Base-by-base conservation (phyloP, 2,888 invertebrate genomes). In the Sphecodes monilicornis region DNA sequence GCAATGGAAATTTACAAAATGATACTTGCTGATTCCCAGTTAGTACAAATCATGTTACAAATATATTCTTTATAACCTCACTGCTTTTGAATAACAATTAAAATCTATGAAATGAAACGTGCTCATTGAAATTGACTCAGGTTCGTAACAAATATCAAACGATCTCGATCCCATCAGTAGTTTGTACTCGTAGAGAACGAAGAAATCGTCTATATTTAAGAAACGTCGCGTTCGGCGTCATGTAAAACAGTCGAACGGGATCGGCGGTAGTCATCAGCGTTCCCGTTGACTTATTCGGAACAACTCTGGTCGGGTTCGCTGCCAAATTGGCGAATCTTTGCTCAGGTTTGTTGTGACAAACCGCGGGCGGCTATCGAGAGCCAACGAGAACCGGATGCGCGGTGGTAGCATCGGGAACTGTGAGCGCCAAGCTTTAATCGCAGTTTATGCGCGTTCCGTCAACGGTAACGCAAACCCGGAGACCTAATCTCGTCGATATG, bases 281-380 rank as follows among this genome's bases (percentile, higher is more conserved):
- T 6, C 32, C n/a, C 57, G 60, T 3, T 13, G 29, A 64, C 64
- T 66, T 43, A 16, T 75, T 46, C 41, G 57, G 57, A 41, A 73
- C 57, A 29, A 26, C 4, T 39, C 4, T 18, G 36, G 22, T 18
- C 26, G 11, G 39, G 4, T 10, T 13, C 76, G 18, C 26, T 69
- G 76, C 57, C 70, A 70, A 76, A 70, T 76, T 70, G 76, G 70
- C 76, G 41, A 41, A 70, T 41, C 70, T 54, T 57, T 70, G n/a
- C 41, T 11, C n/a, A 13, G 41, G 32, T 32, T 57, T 26, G 29
- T 70, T 41, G 54, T 43, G 57, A 76, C 29, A 70, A 76, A 76
- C 70, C 70, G 10, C 70, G 16, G 32, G 5, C 29, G 57, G 32
- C 22, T 50, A 50, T n/a, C 10, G 29, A 22, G 29, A n/a, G 76